Conservation (phyloP, 2,888 invertebrate species). For the Cephus runcator region DNA sequence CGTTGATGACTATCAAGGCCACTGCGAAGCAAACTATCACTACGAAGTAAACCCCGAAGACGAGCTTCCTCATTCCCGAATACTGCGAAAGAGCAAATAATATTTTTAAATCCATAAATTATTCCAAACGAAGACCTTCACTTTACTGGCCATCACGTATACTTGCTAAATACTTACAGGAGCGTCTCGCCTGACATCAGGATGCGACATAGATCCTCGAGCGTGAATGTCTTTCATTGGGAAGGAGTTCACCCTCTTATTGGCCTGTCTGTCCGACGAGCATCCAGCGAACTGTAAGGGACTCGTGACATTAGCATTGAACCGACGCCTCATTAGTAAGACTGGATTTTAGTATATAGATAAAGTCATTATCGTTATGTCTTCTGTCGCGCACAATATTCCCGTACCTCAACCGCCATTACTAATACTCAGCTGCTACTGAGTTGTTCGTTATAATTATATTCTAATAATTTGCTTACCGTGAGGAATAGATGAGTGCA, state of each 20-base stretch:
- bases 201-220: constrained; percentile 71
- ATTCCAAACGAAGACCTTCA: neutral
- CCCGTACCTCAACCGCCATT: neutral
- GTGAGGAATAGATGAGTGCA: constrained; percentile 87
- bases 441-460: too few species aligned
- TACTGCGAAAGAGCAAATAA: constrained; percentile 70
- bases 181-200: constrained; percentile 80
- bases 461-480: constrained; percentile 69
- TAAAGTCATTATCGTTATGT: neutral
- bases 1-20: constrained; percentile 79
- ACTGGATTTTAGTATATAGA: constrained; percentile 2
- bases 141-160: neutral
- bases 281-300: constrained; percentile 77
- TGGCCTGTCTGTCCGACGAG: constrained; percentile 78
- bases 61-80: constrained; percentile 78
- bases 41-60: constrained; percentile 82
- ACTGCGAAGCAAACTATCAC: constrained; percentile 76
- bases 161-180: constrained; percentile 71
- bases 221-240: constrained; percentile 86
- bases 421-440: neutral
- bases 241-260: constrained; percentile 81
- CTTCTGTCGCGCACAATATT: neutral
- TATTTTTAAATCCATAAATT: neutral
- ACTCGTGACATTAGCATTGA: neutral
- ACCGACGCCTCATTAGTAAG: too few species aligned